Conservation (phyloP, 2,797 vertebrate species). For the Gymnothorax javanicus region DNA sequence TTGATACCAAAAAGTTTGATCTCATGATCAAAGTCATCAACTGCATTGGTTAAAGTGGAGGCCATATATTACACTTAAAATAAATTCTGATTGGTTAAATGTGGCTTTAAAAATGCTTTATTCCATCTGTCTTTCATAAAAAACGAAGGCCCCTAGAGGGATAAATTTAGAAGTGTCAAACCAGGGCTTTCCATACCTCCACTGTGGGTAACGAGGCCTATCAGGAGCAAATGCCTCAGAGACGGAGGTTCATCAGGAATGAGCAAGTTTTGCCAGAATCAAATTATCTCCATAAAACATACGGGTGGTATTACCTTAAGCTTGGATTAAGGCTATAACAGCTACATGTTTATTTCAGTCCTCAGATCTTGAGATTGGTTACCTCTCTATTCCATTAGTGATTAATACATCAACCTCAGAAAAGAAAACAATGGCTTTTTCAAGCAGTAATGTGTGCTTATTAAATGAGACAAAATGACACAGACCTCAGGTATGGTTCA, state of each 20-base stretch:
- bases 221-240: background rate
- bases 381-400: conserved; percentile 12
- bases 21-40: too few relatives aligned
- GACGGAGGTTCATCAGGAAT: background rate
- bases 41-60: too few relatives aligned
- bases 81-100: too few relatives aligned
- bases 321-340: background rate
- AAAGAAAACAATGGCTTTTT: conserved; percentile 1
- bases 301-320: conserved; percentile 27
- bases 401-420: background rate
- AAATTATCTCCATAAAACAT: conserved; percentile 40
- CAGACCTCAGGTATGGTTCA: background rate
- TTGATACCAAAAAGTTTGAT: too few relatives aligned
- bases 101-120: too few relatives aligned
- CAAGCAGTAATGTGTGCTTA: conserved; percentile 6
- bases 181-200: background rate
- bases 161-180: background rate
- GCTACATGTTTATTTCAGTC: background rate
- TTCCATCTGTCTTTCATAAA: too few relatives aligned
- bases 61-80: too few relatives aligned
- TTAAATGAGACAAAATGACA: background rate
- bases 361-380: background rate
- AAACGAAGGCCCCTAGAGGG: too few relatives aligned
- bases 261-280: conserved; percentile 29
- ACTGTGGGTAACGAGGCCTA: background rate